Evolutionary conservation across 2,797 vertebrate genomes (phyloP).

Genomic region (Acanthurus leucopareius): DNA sequence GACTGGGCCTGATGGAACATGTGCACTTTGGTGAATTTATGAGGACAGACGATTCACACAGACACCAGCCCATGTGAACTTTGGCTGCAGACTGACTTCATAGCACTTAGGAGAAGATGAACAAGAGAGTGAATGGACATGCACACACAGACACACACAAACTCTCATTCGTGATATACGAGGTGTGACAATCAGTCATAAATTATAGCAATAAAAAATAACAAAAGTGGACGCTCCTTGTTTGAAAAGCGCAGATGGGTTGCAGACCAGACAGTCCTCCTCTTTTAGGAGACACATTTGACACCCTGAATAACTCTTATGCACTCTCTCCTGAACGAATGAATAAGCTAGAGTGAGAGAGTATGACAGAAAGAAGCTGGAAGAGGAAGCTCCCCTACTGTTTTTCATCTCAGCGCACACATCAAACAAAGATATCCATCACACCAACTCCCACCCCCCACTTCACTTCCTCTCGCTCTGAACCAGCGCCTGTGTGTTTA

Average conservation of each 20-base stretch:
- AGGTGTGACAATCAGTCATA: slow-evolving; percentile 68
- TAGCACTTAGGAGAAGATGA: slow-evolving; percentile 58
- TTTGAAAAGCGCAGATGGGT: slow-evolving; percentile 77
- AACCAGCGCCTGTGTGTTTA: slow-evolving; percentile 68
- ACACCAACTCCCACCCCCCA: slow-evolving; percentile 62
- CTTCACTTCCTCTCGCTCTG: slow-evolving; percentile 48
- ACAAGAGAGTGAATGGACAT: slow-evolving; percentile 25
- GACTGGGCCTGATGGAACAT: slow-evolving; percentile 47
- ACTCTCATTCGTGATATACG: slow-evolving; percentile 66
- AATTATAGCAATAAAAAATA: slow-evolving; percentile 76
- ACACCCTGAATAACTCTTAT: slow-evolving; percentile 45
- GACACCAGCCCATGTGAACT: slow-evolving; percentile 55
- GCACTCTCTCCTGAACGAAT: slow-evolving; percentile 42
- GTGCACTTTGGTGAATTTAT: slow-evolving; percentile 70
- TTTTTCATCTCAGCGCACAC: slow-evolving; percentile 69
- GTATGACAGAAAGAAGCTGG: slow-evolving; percentile 28
- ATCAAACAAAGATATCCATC: slow-evolving; percentile 83
- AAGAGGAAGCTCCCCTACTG: slow-evolving; percentile 60
- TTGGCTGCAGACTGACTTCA: slow-evolving; percentile 63
- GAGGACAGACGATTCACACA: slow-evolving; percentile 47
- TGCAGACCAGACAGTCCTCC: slow-evolving; percentile 51
- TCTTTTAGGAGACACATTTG: slow-evolving; percentile 62
- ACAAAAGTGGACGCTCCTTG: slow-evolving; percentile 64
- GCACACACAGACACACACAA: slow-evolving; percentile 46
- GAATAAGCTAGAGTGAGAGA: slow-evolving; percentile 27